Evolutionary conservation across 2,113 vertebrate species (phyloP), one percentile per base, ranked within the genome.

Genomic region (Astur gentilis): DNA sequence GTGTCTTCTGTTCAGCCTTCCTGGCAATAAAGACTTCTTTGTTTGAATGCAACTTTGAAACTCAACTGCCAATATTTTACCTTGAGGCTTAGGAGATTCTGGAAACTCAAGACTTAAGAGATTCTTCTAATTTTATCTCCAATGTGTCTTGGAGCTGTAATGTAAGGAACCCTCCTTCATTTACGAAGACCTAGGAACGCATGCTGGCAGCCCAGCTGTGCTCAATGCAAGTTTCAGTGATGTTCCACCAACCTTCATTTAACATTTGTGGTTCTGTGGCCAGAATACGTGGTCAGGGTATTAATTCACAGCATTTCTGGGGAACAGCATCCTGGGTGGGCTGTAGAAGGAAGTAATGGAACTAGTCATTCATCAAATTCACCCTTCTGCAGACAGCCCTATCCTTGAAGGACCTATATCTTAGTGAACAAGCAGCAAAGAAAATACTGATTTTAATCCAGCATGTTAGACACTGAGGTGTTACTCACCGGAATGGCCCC

Each of bases 281-380:
- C 85, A 93, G 89, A 93, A 94, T 77, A 93, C 45, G n/a, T 83
- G 79, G 66, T 79, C 70, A 83, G 66, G 22, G 22, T 83, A 76
- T 90, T 94, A 79, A 96, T 76, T 72, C 54, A 76, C 62, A 77
- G 67, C 54, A 83, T 80, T 94, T 96, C 70, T 94, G 61, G 49
- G 54, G 16, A 85, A 52, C 70, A 76, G 58, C 87, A 65, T 65
- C 44, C 70, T 91, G 78, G 82, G 92, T 90, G 85, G 84, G 31
- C 92, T 83, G 40, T n/a, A 42, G 58, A 89, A 87, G 54, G 27
- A 58, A 64, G n/a, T n/a, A 38, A 85, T 13, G 45, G 73, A 69
- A 78, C 40, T 55, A 84, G 70, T 38, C 38, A 76, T 85, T 40
- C 57, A 83, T 81, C 36, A 58, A 81, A 71, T 91, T 87, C 58